Percentiles rank a stretch among this genome's conserved stretches.
These are phyloP conservation scores for Micromesistius poutassou DNA, from an alignment of 2,797 vertebrate species.

Conservation along the genomic window DNA sequence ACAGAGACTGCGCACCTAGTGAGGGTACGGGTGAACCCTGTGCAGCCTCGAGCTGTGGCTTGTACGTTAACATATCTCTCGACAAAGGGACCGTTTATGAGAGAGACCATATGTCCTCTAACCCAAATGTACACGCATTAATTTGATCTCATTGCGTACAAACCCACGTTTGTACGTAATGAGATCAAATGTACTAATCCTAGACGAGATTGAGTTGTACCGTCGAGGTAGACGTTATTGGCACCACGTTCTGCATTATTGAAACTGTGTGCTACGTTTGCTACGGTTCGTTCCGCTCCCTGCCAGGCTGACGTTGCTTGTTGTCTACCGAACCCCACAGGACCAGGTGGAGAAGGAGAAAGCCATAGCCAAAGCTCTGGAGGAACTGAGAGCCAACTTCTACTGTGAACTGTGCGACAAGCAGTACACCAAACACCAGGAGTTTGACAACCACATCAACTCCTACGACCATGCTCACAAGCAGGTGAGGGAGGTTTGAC, in stretches of 20 bases:
- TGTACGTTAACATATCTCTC: no score
- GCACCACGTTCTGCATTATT: background rate
- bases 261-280: background rate
- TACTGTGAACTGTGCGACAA: conserved; percentile 99
- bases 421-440: conserved; percentile 98
- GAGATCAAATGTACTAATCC: no score
- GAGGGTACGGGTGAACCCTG: no score
- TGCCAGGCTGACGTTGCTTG: background rate
- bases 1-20: background rate
- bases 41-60: no score
- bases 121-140: no score
- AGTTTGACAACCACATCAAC: conserved; percentile 99
- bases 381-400: conserved; percentile 97
- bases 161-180: no score
- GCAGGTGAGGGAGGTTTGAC: conserved; percentile 76
- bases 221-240: background rate
- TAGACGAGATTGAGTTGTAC: background rate
- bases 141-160: no score
- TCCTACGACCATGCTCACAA: conserved; percentile 98
- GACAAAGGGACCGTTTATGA: no score
- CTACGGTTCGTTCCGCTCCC: background rate
- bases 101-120: no score
- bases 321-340: conserved; percentile 55
- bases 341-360: conserved; percentile 98
- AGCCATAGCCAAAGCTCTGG: conserved; percentile 95